Evolutionary conservation across 1,140 invertebrate species (phyloP).

Genomic region (Drosophila serrata): DNA sequence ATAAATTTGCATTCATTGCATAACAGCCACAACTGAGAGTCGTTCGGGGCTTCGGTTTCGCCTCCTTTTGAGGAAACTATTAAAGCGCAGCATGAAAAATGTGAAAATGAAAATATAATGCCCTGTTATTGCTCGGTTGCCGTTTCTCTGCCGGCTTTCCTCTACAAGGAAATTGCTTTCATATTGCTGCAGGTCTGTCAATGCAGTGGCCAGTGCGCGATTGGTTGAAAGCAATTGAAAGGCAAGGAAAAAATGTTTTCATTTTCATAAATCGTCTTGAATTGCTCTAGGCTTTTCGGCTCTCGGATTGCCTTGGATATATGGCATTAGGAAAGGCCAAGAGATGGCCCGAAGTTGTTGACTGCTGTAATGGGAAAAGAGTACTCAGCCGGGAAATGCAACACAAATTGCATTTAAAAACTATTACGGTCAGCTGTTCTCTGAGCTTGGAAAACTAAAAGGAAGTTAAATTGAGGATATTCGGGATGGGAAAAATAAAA

Average conservation of each 20-base stretch:
- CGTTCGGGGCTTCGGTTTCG: slow-evolving; percentile 25
- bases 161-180: slow-evolving; percentile 57
- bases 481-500: not conserved
- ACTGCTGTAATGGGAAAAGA: not conserved
- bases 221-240: slow-evolving; percentile 63
- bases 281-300: slow-evolving; percentile 5
- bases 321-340: slow-evolving; percentile 18
- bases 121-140: slow-evolving; percentile 48
- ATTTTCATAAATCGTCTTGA: slow-evolving; percentile 64
- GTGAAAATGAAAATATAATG: slow-evolving; percentile 77
- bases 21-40: slow-evolving; percentile 61
- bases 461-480: not conserved
- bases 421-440: slow-evolving; percentile 18
- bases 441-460: not conserved
- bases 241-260: slow-evolving; percentile 62
- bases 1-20: slow-evolving; percentile 70
- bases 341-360: slow-evolving; percentile 11
- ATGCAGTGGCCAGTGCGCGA: slow-evolving; percentile 25
- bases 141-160: slow-evolving; percentile 9
- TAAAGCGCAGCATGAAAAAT: slow-evolving; percentile 70
- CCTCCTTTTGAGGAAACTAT: slow-evolving; percentile 71
- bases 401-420: slow-evolving; percentile 5
- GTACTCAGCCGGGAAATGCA: slow-evolving; percentile 24
- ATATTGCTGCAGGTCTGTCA: slow-evolving; percentile 57
- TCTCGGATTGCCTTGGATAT: slow-evolving; percentile 6